A percentile compares a stretch with the other conserved stretches of the same genome.
Conservation (phyloP, 1,140 invertebrate genomes). For the Sycophila sp. region DNA sequence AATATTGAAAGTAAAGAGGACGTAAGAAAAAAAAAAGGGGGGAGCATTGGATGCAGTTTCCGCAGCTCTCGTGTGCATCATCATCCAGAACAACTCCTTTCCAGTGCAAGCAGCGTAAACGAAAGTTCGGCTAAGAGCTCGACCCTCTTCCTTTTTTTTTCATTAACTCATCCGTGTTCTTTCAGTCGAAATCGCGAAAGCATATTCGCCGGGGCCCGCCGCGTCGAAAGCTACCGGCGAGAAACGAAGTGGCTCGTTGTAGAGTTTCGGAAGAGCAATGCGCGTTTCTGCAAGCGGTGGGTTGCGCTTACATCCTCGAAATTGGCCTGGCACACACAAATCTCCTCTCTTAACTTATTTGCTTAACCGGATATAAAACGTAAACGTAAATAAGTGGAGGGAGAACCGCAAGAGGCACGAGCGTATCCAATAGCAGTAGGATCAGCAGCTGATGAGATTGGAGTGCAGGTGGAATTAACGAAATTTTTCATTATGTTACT, state of each 20-base stretch:
- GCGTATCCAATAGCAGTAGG: too few species aligned
- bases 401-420: slow-evolving; percentile 34
- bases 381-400: slow-evolving; percentile 40
- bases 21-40: too few species aligned
- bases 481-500: too few species aligned
- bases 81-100: not conserved
- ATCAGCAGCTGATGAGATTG: too few species aligned
- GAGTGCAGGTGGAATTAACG: too few species aligned
- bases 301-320: too few species aligned
- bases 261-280: too few species aligned
- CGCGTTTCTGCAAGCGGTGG: too few species aligned
- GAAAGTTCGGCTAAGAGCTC: not conserved
- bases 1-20: too few species aligned
- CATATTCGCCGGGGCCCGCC: not conserved
- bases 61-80: not conserved
- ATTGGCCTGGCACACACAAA: not conserved
- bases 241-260: too few species aligned
- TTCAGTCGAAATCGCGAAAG: not conserved
- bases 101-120: not conserved
- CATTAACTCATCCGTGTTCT: not conserved
- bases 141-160: not conserved
- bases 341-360: slow-evolving; percentile 9
- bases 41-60: too few species aligned
- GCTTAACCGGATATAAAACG: slow-evolving; percentile 46
- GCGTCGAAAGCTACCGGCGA: too few species aligned